Conservation (phyloP, 2,113 vertebrate genomes). For the Callocephalon fimbriatum region DNA sequence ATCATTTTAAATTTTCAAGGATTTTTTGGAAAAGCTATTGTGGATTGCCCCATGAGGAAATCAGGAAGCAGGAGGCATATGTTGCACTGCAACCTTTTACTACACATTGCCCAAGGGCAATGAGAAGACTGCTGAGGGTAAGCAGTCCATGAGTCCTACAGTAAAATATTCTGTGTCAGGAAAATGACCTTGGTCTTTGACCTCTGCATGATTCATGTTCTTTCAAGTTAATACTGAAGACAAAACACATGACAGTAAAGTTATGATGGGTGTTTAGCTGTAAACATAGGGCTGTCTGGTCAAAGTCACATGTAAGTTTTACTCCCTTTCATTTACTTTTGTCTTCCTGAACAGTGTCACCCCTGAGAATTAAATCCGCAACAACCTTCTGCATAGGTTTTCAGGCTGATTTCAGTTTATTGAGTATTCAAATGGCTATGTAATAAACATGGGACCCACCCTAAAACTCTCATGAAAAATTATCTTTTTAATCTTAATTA, state of each 20-base stretch:
- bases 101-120: constrained; percentile 39
- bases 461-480: background rate
- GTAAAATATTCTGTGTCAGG: constrained; percentile 53
- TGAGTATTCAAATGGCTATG: background rate
- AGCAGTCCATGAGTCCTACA: background rate
- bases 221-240: constrained; percentile 59
- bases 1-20: background rate
- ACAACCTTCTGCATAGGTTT: background rate
- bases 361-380: constrained; percentile 10
- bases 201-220: constrained; percentile 25
- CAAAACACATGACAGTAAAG: constrained; percentile 62
- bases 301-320: constrained; percentile 10
- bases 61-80: background rate
- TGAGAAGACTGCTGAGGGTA: background rate
- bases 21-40: background rate
- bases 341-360: background rate
- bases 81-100: constrained; percentile 22
- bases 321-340: constrained; percentile 17
- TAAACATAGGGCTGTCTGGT: background rate
- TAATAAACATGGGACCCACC: background rate
- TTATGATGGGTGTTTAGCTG: background rate
- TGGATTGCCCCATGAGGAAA: background rate
- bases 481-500: background rate
- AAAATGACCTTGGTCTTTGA: constrained; percentile 11
- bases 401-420: constrained; percentile 39